Conservation (phyloP, 2,888 invertebrate species). For the Tanytarsus gracilentus region DNA sequence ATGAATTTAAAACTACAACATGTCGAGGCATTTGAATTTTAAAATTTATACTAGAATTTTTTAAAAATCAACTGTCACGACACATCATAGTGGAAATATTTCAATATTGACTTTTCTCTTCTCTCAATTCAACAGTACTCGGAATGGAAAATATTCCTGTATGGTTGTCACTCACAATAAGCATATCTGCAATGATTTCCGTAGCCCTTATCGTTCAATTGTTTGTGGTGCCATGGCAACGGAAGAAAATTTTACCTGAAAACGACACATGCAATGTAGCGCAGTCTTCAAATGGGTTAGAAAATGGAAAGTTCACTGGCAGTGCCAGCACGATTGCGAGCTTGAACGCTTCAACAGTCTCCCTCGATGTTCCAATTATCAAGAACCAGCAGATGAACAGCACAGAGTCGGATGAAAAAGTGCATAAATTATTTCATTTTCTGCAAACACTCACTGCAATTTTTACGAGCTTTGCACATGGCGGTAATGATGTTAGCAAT, state of each 20-base stretch:
- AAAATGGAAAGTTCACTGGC: background rate
- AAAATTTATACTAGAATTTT: too few relatives aligned
- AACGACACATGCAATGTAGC: background rate
- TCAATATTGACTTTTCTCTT: too few relatives aligned
- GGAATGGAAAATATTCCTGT: constrained; percentile 7
- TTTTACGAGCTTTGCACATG: constrained; percentile 98
- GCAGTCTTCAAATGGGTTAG: background rate
- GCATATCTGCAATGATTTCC: constrained; percentile 36
- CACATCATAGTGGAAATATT: too few relatives aligned
- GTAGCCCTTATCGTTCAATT: constrained; percentile 60
- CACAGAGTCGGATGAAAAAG: background rate
- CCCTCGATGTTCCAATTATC: background rate
- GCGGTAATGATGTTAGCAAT: constrained; percentile 98
- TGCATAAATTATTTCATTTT: constrained; percentile 62
- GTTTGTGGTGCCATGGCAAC: constrained; percentile 73
- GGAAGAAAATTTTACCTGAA: constrained; percentile 48
- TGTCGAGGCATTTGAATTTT: too few relatives aligned
- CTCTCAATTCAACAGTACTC: too few relatives aligned
- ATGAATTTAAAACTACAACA: too few relatives aligned
- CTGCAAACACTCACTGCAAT: constrained; percentile 94
- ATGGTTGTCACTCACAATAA: constrained; percentile 7
- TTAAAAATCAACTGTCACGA: background rate
- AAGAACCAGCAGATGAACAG: background rate
- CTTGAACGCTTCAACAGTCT: constrained; percentile 9
- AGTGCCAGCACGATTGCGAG: background rate